A percentile compares a stretch with the other conserved stretches of the same genome.
These are phyloP conservation scores for Nomada fucata DNA, from an alignment of 2,888 invertebrate species.

Conservation along the genomic window DNA sequence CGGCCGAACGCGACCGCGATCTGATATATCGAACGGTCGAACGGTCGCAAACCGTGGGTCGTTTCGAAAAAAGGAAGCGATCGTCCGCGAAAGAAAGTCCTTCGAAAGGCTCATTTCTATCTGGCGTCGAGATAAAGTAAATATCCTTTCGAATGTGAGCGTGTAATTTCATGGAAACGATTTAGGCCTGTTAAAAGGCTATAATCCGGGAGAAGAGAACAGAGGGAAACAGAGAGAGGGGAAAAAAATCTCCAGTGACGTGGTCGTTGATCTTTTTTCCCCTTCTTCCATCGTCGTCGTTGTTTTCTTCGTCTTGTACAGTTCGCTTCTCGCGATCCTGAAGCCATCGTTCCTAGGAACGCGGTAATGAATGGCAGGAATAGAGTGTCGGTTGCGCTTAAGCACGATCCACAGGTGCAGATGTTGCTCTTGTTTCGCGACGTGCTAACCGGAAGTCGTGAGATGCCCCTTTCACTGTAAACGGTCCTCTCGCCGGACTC, in stretches of 20 bases:
- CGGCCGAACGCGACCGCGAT: constrained; percentile 34
- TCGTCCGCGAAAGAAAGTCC: constrained; percentile 38
- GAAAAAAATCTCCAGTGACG: constrained; percentile 19
- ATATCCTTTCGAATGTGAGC: constrained; percentile 44
- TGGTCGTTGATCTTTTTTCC: constrained; percentile 40
- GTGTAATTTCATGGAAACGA: constrained; percentile 52
- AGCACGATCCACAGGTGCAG: constrained; percentile 66
- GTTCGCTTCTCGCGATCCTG: constrained; percentile 56
- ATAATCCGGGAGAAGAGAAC: constrained; percentile 3
- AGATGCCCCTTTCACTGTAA: constrained; percentile 34
- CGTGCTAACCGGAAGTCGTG: constrained; percentile 49
- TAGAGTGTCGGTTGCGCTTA: constrained; percentile 44
- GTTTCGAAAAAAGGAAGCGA: constrained; percentile 30
- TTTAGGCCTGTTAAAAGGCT: constrained; percentile 45
- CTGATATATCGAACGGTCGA: constrained; percentile 48
- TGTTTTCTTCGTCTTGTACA: neutral
- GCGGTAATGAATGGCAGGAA: constrained; percentile 68
- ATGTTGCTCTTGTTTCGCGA: constrained; percentile 54
- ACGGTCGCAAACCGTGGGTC: constrained; percentile 30
- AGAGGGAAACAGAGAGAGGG: neutral
- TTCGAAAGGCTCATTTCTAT: constrained; percentile 13
- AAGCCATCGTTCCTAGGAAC: constrained; percentile 62
- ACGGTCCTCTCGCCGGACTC: constrained; percentile 2
- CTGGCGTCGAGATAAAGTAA: constrained; percentile 29
- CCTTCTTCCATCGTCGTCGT: neutral